Evolutionary conservation across 2,888 invertebrate species (phyloP).

Genomic region (Netelia fuscicornis): DNA sequence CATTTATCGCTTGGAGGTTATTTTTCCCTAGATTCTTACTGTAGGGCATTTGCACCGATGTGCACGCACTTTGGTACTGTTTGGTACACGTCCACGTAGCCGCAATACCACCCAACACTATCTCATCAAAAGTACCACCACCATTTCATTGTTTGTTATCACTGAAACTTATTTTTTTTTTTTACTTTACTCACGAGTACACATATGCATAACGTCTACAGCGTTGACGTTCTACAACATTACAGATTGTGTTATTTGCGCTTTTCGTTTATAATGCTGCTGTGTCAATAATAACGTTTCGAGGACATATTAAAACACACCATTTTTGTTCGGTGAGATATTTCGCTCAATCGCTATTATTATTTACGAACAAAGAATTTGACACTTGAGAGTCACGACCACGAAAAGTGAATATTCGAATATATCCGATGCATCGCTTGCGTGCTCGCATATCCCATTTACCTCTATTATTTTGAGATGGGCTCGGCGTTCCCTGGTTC

Average conservation of each 20-base stretch:
- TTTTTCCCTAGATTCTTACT: too few relatives aligned
- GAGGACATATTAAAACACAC: not conserved
- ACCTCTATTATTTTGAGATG: not conserved
- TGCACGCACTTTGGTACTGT: too few relatives aligned
- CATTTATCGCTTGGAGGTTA: too few relatives aligned
- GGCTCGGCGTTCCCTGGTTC: not conserved
- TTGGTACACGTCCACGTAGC: too few relatives aligned
- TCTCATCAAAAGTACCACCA: not conserved
- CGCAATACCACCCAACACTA: too few relatives aligned
- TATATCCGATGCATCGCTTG: not conserved
- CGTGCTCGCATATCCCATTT: not conserved
- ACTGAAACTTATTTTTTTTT: not conserved
- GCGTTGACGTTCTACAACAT: not conserved
- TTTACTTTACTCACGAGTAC: not conserved
- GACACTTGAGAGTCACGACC: not conserved
- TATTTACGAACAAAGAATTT: not conserved
- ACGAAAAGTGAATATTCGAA: not conserved
- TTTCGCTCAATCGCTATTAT: not conserved
- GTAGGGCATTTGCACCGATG: too few relatives aligned
- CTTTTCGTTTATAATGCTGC: conserved; percentile 8
- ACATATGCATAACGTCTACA: not conserved
- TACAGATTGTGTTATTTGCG: not conserved
- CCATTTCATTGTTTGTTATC: not conserved
- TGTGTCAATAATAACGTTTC: conserved; percentile 13
- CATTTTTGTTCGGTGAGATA: conserved; percentile 28